Conservation (phyloP, 2,797 vertebrate species). For the Mormyrus hasselquistii region DNA sequence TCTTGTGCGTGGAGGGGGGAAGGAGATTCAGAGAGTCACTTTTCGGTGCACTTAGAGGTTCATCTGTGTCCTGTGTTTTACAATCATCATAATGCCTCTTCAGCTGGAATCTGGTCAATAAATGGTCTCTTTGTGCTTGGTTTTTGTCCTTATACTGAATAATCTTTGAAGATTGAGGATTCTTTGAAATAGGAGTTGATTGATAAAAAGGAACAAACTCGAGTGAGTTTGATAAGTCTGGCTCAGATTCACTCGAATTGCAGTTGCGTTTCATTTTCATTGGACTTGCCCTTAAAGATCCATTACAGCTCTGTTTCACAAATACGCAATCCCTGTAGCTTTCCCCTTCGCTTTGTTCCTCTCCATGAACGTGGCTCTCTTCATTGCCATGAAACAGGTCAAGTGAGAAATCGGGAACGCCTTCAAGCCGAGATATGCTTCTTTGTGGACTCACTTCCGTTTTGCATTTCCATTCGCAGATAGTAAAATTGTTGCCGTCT, state of each 20-base stretch:
- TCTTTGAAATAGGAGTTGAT: constrained; percentile 36
- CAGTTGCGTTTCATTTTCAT: neutral
- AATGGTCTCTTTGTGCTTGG: neutral
- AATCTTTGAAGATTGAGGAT: neutral
- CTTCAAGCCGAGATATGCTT: constrained; percentile 17
- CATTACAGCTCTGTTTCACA: neutral
- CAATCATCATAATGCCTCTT: neutral
- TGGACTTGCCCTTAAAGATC: neutral
- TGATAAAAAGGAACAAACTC: constrained; percentile 37
- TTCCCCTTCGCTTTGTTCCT: neutral
- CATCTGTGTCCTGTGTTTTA: neutral
- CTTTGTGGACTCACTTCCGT: constrained; percentile 29
- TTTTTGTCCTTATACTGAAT: neutral
- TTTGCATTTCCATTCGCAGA: constrained; percentile 23
- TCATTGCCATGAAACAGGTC: constrained; percentile 55
- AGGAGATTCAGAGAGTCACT: neutral
- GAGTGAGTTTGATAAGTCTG: constrained; percentile 7
- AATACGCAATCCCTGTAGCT: neutral
- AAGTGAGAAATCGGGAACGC: constrained; percentile 56
- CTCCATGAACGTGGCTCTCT: neutral
- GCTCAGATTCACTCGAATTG: neutral
- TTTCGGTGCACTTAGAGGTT: neutral
- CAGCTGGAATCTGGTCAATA: neutral
- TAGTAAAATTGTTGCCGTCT: neutral
- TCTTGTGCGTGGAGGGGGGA: neutral